phyloP scores from a whole-genome alignment of 1,140 invertebrate species.

The Sycobia sp. region DNA sequence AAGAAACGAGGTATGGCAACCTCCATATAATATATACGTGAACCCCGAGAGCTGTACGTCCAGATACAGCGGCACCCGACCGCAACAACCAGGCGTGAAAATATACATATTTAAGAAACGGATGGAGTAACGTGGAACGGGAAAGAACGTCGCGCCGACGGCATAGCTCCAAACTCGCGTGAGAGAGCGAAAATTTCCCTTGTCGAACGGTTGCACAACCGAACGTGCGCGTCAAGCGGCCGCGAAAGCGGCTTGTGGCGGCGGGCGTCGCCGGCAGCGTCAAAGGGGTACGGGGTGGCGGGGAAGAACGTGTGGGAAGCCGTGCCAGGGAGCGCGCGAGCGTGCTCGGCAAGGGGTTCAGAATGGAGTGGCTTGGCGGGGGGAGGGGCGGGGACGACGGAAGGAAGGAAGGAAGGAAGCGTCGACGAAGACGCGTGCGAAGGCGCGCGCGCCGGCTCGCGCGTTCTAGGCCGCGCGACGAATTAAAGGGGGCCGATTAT shows the following conservation, averaged over 20 bases:
- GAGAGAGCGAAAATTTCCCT: background rate
- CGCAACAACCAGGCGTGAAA: too few relatives aligned
- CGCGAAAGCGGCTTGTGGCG: too few relatives aligned
- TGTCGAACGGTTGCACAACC: background rate
- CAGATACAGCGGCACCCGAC: too few relatives aligned
- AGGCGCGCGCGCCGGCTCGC: background rate
- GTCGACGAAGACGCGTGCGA: background rate
- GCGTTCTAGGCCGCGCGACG: background rate
- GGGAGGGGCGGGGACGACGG: background rate
- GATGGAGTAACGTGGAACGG: too few relatives aligned
- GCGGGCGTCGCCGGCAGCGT: too few relatives aligned
- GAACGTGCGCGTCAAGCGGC: background rate
- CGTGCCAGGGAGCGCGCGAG: background rate
- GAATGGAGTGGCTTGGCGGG: background rate
- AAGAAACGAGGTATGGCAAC: too few relatives aligned
- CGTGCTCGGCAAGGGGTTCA: slow-evolving; percentile 18
- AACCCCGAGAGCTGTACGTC: too few relatives aligned
- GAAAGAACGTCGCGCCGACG: too few relatives aligned
- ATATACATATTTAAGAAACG: too few relatives aligned
- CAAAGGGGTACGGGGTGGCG: background rate
- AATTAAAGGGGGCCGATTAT: slow-evolving; percentile 19
- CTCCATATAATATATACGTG: too few relatives aligned
- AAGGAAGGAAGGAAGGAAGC: slow-evolving; percentile 15
- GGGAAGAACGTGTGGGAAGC: too few relatives aligned
- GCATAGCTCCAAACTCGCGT: too few relatives aligned